phyloP scores from a whole-genome alignment of 2,113 vertebrate genomes.

The Corythaixoides concolor region DNA sequence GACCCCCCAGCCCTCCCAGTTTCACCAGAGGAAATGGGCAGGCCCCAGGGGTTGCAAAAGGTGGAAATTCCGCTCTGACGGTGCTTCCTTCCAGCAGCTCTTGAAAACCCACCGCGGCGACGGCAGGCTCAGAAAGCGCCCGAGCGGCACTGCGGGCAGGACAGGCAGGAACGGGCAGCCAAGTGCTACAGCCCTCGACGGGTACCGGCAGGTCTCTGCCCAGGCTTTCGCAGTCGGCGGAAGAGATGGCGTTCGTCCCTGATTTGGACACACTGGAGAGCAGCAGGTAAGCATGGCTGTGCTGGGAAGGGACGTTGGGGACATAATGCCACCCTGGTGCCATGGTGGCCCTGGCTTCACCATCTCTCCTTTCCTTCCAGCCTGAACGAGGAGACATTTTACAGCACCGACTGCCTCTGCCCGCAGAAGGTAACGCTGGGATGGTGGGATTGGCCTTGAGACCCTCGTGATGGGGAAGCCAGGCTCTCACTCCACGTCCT shows the following conservation, averaged over 20 bases:
- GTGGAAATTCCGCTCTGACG: conserved; percentile 14
- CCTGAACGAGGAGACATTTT: not conserved
- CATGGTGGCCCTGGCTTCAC: not conserved
- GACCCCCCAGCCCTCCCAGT: no score
- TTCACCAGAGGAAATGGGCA: not conserved
- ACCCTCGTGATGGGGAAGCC: not conserved
- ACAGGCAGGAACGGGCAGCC: not conserved
- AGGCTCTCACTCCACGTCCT: not conserved
- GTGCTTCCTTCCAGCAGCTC: not conserved
- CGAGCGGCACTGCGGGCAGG: not conserved
- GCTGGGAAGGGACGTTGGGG: accelerated
- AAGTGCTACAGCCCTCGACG: not conserved
- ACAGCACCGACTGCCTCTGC: not conserved
- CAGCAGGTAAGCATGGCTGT: not conserved
- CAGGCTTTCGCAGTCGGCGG: not conserved
- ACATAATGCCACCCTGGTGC: not conserved
- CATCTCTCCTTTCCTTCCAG: not conserved
- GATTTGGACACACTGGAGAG: conserved; percentile 39
- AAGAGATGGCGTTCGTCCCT: not conserved
- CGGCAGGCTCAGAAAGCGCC: accelerated
- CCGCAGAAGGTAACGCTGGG: not conserved
- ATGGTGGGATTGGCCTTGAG: accelerated
- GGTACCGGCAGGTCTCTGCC: not conserved
- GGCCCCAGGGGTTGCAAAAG: not conserved
- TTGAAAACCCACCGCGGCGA: not conserved